phyloP scores from a whole-genome alignment of 2,888 invertebrate species.

The Tenthredo mesomela region DNA sequence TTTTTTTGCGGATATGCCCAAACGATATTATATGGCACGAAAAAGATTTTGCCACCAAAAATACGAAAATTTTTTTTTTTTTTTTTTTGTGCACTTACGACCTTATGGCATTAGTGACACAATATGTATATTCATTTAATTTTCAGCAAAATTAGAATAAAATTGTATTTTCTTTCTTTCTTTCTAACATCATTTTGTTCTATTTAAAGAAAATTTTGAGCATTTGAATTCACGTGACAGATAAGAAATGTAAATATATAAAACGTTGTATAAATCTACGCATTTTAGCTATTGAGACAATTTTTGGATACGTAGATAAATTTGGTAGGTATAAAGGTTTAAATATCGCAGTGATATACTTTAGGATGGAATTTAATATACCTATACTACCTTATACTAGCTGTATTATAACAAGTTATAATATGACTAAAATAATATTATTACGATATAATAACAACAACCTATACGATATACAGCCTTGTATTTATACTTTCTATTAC shows the following conservation, averaged over 20 bases:
- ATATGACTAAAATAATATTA: constrained; percentile 8
- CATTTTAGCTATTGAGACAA: not conserved
- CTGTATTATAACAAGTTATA: constrained; percentile 1
- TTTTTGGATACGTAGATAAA: not conserved
- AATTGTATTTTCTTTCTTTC: not conserved
- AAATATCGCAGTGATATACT: not conserved
- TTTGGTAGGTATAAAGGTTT: not conserved
- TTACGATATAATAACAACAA: constrained; percentile 14
- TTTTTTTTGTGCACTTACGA: too few relatives aligned
- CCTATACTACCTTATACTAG: not conserved
- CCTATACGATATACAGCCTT: constrained; percentile 64
- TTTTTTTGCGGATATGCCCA: too few relatives aligned
- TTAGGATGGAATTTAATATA: not conserved
- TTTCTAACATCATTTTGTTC: not conserved
- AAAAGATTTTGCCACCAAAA: too few relatives aligned
- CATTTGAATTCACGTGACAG: not conserved
- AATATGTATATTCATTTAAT: too few relatives aligned
- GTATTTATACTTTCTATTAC: constrained; percentile 71
- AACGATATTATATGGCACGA: too few relatives aligned
- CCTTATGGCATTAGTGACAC: too few relatives aligned
- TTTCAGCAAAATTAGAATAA: not conserved
- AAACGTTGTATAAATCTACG: not conserved
- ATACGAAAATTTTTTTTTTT: too few relatives aligned
- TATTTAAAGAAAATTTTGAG: not conserved
- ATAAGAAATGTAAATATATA: constrained; percentile 23